Evolutionary conservation across 2,113 vertebrate genomes (phyloP).

Genomic region (Phylloscopus trochilus): DNA sequence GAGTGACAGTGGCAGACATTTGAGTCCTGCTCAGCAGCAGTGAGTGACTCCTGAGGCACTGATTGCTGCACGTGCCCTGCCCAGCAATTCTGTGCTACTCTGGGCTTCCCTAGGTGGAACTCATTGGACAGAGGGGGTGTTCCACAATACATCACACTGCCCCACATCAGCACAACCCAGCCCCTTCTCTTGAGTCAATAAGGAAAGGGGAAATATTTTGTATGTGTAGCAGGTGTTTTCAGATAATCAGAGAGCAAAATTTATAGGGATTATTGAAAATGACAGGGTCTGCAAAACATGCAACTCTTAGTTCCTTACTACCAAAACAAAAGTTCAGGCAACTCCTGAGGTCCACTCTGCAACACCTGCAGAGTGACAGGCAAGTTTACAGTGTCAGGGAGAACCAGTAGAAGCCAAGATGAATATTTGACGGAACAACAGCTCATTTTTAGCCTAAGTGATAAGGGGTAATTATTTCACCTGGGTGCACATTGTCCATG

Average conservation of each 20-base stretch:
- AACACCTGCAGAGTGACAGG: neutral
- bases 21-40: too few species aligned
- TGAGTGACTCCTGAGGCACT: too few species aligned
- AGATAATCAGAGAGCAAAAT: fast-evolving
- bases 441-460: neutral
- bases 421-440: neutral
- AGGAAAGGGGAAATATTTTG: neutral
- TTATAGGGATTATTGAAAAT: neutral
- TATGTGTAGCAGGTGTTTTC: neutral
- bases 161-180: too few species aligned
- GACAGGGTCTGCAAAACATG: neutral
- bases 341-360: neutral
- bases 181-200: neutral
- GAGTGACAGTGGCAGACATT: too few species aligned
- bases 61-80: too few species aligned
- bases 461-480: neutral
- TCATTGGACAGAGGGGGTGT: too few species aligned
- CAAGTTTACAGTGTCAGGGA: neutral
- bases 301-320: neutral
- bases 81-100: too few species aligned
- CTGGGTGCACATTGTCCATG: fast-evolving
- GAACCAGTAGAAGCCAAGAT: fast-evolving
- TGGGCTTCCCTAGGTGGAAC: too few species aligned
- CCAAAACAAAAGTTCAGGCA: neutral
- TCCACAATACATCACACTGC: too few species aligned